Percentiles rank a stretch among this genome's conserved stretches.
Conservation (phyloP, 1,140 invertebrate species). For the Eriocheir sinensis region DNA sequence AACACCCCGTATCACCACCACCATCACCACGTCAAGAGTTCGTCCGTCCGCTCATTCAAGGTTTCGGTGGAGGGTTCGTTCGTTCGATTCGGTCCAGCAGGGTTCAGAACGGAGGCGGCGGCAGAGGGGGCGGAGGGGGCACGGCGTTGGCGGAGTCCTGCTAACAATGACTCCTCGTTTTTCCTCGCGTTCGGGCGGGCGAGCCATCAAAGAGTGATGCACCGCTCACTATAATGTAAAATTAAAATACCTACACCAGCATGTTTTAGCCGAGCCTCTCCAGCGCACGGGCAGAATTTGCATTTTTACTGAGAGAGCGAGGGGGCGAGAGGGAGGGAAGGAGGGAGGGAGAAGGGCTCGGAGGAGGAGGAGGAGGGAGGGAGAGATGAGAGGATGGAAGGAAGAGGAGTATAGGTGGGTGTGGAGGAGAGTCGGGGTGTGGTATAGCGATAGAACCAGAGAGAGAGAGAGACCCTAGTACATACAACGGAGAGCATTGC, state of each 20-base stretch:
- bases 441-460: not conserved
- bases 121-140: not conserved
- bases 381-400: not conserved
- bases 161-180: slow-evolving; percentile 50
- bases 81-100: not conserved
- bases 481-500: not conserved
- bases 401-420: not conserved
- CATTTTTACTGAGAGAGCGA: slow-evolving; percentile 36
- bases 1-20: not conserved
- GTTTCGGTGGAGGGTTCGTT: not conserved
- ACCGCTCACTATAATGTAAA: slow-evolving; percentile 59
- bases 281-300: slow-evolving; percentile 28
- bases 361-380: not conserved
- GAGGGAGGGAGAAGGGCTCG: not conserved
- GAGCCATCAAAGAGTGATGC: slow-evolving; percentile 59
- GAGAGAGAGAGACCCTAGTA: not conserved
- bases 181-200: slow-evolving; percentile 23
- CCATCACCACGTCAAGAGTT: not conserved
- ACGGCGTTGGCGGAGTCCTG: not conserved
- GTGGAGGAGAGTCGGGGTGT: not conserved
- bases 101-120: not conserved
- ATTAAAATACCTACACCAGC: slow-evolving; percentile 62
- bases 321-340: not conserved
- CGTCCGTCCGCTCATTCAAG: not conserved
- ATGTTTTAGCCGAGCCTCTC: slow-evolving; percentile 53